Percentiles rank a stretch among this genome's conserved stretches.
These are phyloP conservation scores for Sinosuthora webbiana DNA, from an alignment of 2,113 vertebrate species.

Conservation along the genomic window DNA sequence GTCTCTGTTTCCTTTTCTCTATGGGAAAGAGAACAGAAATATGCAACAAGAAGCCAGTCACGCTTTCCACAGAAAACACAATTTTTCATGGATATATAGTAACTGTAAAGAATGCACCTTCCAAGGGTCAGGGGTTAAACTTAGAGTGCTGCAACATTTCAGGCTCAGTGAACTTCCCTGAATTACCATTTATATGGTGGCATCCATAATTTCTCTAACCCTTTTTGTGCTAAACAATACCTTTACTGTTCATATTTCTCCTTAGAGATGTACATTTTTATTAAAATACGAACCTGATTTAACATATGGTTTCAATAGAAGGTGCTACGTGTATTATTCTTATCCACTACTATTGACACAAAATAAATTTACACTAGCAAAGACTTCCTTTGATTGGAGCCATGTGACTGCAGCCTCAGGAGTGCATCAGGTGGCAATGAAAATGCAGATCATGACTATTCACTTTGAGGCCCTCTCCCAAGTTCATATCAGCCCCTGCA, in stretches of 20 bases:
- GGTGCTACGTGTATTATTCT: neutral
- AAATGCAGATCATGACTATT: neutral
- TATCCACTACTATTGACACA: neutral
- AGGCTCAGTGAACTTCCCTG: neutral
- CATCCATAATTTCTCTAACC: neutral
- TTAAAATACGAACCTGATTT: neutral
- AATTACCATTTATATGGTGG: neutral
- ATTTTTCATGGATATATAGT: neutral
- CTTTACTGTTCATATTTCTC: neutral
- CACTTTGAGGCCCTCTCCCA: neutral
- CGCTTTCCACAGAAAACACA: neutral
- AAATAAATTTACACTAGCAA: neutral
- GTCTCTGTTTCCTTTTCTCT: neutral
- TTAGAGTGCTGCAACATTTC: neutral
- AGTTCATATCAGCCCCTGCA: neutral
- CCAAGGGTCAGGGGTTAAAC: neutral
- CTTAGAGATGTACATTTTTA: neutral
- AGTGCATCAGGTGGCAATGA: neutral
- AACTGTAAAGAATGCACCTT: neutral
- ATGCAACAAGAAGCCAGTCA: neutral
- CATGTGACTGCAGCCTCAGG: neutral
- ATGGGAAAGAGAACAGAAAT: neutral
- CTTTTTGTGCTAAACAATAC: neutral
- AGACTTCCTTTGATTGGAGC: neutral
- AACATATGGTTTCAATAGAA: neutral